Base-by-base conservation (phyloP, 2,113 vertebrate species). In the Scalopus aquaticus region DNA sequence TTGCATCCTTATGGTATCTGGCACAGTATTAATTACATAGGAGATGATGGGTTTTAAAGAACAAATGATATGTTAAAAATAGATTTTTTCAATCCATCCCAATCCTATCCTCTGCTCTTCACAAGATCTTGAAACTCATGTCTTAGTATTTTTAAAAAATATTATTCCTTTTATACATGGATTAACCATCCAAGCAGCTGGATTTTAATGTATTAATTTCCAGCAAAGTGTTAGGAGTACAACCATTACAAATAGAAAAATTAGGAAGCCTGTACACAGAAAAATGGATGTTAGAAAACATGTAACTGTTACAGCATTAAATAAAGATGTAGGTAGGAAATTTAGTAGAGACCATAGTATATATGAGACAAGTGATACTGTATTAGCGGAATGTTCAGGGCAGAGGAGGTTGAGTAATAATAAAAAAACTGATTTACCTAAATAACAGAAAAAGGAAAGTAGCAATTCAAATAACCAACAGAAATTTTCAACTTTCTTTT, bases 1-100 rank as follows among this genome's bases (percentile, higher is more conserved):
- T 92, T 51, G 49, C 17, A 93, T 84, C 15, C 62, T 91, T 85
- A 81, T 46, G 54, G 60, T 65, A 81, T 37, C 35, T 24, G 73
- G 39, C 35, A 70, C 9, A 89, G 30, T 35, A 86, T 32, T 82
- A 32, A 30, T 76, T 86, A 95, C 39, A 95, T 0, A 93, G 58
- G 39, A 91, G 46, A 72, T 12, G 89, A 90, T 1, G 24, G n/a
- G 32, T 73, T 70, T 70, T 93, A 96, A 87, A 93, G 44, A 89
- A 94, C 20, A 89, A 78, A 58, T 67, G 35, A 62, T 49, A 88
- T 39, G 90, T 79, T 88, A 60, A 82, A 95, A 87, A 56, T 4
- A 69, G 35, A 65, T 81, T 79, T 95, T 76, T 93, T 44, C 32
- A 93, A 83, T 84, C 37, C 17, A 83, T 42, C 22, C 15, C 35